Evolutionary conservation across 2,113 vertebrate species (phyloP).

Genomic region (Capreolus pygargus): DNA sequence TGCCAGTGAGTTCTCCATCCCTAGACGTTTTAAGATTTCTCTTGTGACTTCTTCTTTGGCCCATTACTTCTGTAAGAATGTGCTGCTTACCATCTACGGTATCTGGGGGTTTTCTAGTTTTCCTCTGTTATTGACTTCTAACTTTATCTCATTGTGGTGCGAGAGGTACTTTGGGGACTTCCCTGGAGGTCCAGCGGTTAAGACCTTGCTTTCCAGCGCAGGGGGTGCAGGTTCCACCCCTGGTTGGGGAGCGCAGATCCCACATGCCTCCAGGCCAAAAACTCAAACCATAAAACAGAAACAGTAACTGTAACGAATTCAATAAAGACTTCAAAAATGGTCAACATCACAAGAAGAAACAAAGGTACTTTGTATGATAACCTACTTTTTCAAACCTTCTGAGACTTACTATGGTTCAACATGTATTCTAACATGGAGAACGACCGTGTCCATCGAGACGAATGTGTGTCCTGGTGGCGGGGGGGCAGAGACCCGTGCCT

Average conservation of each 20-base stretch:
- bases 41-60: neutral
- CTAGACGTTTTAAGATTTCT: neutral
- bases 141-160: neutral
- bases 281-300: neutral
- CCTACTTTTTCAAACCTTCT: neutral
- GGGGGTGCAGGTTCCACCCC: neutral
- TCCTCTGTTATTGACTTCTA: neutral
- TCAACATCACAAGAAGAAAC: neutral
- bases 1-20: neutral
- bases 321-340: neutral
- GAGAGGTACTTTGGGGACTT: neutral
- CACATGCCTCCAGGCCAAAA: neutral
- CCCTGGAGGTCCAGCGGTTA: neutral
- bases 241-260: neutral
- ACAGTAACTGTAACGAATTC: neutral
- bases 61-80: neutral
- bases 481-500: neutral
- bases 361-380: neutral
- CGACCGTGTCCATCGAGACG: neutral
- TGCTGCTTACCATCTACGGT: neutral
- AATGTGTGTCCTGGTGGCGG: accelerated
- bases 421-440: neutral
- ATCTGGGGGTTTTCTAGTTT: neutral
- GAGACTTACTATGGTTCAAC: neutral
- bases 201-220: neutral